A percentile compares a stretch with the other conserved stretches of the same genome.
Evolutionary conservation across 2,113 vertebrate species (phyloP).

Genomic region (Egretta garzetta): DNA sequence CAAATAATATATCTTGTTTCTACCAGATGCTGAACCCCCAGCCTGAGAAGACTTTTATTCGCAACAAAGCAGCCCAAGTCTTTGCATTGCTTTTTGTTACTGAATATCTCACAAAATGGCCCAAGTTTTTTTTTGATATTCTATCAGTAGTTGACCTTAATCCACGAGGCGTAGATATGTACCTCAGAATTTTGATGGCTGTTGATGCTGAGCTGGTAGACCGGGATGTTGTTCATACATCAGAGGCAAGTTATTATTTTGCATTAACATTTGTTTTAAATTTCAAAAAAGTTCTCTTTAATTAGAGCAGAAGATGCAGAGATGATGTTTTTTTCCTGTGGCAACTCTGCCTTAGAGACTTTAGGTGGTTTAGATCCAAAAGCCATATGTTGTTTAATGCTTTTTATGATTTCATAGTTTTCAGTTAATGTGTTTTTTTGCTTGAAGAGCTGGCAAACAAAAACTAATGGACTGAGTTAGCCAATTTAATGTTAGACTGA

Average conservation of each 20-base stretch:
- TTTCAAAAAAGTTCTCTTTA: not conserved
- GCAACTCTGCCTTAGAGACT: not conserved
- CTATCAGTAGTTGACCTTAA: constrained; percentile 92
- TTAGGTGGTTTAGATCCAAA: not conserved
- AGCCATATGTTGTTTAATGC: not conserved
- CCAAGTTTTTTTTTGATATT: constrained; percentile 97
- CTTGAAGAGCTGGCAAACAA: not conserved
- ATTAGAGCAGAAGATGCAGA: not conserved
- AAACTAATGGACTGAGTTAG: not conserved
- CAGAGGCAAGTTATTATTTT: constrained; percentile 80
- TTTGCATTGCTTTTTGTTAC: constrained; percentile 94
- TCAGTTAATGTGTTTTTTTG: not conserved
- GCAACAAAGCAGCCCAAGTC: constrained; percentile 98
- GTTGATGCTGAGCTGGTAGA: constrained; percentile 96
- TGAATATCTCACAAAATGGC: constrained; percentile 95
- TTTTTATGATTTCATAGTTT: not conserved
- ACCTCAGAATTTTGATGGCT: constrained; percentile 95
- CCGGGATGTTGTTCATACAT: constrained; percentile 89
- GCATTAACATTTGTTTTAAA: not conserved
- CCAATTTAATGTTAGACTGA: not conserved
- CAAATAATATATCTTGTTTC: constrained; percentile 31
- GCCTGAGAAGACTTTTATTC: constrained; percentile 95
- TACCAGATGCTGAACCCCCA: constrained; percentile 88
- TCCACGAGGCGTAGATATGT: constrained; percentile 92
- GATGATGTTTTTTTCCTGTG: not conserved